Conservation (phyloP, 2,113 vertebrate genomes). For the Actinemys pallida region DNA sequence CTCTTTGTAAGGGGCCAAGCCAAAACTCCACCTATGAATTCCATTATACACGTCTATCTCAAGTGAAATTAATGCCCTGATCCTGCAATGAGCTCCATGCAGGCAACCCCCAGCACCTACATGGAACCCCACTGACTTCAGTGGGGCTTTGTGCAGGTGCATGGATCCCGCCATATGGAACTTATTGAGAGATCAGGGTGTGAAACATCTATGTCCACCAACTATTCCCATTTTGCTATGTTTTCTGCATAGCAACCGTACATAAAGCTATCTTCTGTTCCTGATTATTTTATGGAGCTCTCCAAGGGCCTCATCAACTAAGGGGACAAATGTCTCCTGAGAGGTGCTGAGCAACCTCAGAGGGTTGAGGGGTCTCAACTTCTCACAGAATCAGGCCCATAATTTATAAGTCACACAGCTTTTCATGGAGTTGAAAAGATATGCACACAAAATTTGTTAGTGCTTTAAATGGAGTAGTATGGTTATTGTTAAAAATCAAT, state of each 20-base stretch:
- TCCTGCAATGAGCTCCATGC: accelerated
- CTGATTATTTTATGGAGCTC: background rate
- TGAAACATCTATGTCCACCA: background rate
- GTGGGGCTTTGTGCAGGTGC: background rate
- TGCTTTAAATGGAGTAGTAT: background rate
- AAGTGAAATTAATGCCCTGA: background rate
- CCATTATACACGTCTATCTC: background rate
- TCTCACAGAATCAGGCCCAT: background rate
- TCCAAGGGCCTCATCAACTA: background rate
- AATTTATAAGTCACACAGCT: too few relatives aligned
- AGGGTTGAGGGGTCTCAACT: background rate
- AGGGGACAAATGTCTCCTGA: background rate
- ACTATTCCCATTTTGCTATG: background rate
- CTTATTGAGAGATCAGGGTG: background rate
- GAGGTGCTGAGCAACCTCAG: background rate
- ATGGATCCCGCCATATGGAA: background rate
- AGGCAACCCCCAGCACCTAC: too few relatives aligned
- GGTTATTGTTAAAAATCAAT: background rate
- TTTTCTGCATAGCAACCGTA: background rate
- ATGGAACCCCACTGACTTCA: background rate
- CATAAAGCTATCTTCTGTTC: background rate
- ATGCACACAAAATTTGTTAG: background rate
- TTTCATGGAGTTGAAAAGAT: background rate
- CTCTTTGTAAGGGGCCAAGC: too few relatives aligned
- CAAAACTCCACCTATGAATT: background rate